Conservation (phyloP, 2,113 vertebrate species). For the Ciconia boyciana region DNA sequence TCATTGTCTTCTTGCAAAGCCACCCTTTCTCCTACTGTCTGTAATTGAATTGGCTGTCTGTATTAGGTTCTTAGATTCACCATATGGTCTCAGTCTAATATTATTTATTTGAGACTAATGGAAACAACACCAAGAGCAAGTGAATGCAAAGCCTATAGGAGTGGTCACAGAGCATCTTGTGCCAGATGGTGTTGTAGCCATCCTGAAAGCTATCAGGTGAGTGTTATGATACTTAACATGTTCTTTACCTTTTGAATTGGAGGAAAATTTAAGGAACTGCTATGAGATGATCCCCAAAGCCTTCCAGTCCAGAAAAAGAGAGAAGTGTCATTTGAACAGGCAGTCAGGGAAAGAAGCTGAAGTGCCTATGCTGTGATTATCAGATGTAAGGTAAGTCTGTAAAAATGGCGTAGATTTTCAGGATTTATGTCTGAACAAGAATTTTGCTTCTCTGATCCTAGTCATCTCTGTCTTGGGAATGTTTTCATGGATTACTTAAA, state of each 20-base stretch:
- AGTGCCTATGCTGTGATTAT: not conserved
- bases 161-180: not conserved
- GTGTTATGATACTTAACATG: not conserved
- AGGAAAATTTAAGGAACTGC: not conserved
- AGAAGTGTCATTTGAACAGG: not conserved
- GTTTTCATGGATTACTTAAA: not conserved
- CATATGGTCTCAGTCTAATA: not conserved
- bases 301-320: not conserved
- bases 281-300: not conserved
- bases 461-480: not conserved
- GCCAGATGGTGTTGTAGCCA: not conserved
- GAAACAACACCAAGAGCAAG: not conserved
- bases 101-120: not conserved
- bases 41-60: not conserved
- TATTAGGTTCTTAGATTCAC: not conserved
- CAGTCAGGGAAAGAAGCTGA: not conserved
- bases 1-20: not conserved
- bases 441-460: not conserved
- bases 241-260: not conserved
- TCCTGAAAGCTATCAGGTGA: not conserved
- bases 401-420: not conserved
- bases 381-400: not conserved
- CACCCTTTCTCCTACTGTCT: not conserved
- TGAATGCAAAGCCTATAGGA: not conserved
- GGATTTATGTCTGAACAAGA: not conserved